Conservation (phyloP, 2,113 vertebrate genomes). For the Accipiter cooperii region DNA sequence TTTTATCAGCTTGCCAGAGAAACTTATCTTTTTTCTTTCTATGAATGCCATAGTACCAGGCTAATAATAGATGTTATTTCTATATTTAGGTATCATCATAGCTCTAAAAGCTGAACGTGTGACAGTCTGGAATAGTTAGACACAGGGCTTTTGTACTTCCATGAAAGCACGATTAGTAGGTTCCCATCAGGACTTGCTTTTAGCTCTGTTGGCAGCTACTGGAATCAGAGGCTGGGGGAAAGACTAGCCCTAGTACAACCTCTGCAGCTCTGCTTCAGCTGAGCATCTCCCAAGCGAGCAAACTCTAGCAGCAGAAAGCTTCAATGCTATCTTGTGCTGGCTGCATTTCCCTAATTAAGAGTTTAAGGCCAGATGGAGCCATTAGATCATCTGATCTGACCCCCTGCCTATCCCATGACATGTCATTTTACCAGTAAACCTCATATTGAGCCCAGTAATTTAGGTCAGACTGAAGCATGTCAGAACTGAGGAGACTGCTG, state of each 20-base stretch:
- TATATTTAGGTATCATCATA: background rate
- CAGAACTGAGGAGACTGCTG: background rate
- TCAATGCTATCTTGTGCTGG: background rate
- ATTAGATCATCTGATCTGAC: constrained; percentile 50
- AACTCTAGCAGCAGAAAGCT: background rate
- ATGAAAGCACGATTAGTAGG: background rate
- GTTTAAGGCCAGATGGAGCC: constrained; percentile 32
- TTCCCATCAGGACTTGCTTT: background rate
- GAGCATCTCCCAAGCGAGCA: background rate
- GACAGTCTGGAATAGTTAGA: background rate
- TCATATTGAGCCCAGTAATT: background rate
- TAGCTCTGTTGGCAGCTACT: background rate
- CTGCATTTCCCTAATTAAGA: constrained; percentile 4
- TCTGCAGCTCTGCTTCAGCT: background rate
- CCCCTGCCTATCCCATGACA: background rate
- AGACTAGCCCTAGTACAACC: background rate
- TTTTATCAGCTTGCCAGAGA: background rate
- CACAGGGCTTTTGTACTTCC: background rate
- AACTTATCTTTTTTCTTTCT: background rate
- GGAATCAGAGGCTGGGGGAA: background rate
- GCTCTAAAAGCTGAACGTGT: background rate
- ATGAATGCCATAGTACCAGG: background rate
- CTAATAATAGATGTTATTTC: constrained; percentile 18
- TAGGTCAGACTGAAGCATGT: background rate
- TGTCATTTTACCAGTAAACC: background rate